Conservation (phyloP, 2,797 vertebrate genomes). For the Lutjanus campechanus region DNA sequence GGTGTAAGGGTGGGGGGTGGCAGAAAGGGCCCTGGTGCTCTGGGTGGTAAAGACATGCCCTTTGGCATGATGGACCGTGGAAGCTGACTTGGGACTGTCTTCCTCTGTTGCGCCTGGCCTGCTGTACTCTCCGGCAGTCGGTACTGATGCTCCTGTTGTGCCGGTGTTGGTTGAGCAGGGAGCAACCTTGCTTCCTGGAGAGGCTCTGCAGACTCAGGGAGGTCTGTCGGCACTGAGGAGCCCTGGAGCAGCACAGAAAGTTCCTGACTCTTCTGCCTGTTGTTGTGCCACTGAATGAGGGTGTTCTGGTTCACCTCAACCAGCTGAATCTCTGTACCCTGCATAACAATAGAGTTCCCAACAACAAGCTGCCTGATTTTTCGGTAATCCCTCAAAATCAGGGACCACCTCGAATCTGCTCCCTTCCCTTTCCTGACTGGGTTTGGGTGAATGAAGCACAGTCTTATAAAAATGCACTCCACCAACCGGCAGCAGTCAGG, state of each 20-base stretch:
- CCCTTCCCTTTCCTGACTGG: no score
- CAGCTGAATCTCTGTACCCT: background rate
- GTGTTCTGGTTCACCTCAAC: background rate
- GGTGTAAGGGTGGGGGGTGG: no score
- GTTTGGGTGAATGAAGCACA: no score
- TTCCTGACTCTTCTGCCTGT: background rate
- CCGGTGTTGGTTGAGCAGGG: background rate
- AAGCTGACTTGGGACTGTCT: background rate
- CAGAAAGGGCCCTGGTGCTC: no score
- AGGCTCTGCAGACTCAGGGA: background rate
- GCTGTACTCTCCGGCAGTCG: background rate
- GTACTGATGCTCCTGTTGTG: background rate
- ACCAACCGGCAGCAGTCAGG: no score
- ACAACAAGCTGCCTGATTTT: background rate
- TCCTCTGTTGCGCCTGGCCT: background rate
- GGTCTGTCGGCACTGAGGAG: background rate
- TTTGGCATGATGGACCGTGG: no score
- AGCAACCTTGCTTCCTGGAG: background rate
- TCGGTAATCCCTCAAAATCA: no score
- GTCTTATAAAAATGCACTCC: no score
- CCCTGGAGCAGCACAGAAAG: background rate
- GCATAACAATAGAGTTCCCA: background rate
- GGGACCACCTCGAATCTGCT: no score
- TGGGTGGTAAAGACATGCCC: no score
- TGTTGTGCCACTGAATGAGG: background rate